phyloP scores from a whole-genome alignment of 2,888 invertebrate genomes.

The Acleris holmiana region DNA sequence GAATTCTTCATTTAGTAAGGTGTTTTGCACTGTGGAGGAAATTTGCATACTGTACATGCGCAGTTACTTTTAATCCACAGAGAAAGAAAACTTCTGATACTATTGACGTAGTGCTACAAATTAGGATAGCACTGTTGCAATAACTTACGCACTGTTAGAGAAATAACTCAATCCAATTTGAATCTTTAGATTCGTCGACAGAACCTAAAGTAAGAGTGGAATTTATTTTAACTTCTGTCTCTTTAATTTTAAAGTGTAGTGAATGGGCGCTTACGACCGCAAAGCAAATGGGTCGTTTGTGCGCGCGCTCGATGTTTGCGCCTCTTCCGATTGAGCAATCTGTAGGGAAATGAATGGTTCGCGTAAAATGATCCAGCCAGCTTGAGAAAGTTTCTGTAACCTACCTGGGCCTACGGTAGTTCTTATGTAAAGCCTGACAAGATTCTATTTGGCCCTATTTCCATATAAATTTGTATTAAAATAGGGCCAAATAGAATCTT shows the following conservation, averaged over 20 bases:
- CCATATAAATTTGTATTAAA: no score
- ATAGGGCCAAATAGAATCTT: no score
- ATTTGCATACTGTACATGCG: neutral
- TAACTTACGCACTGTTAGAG: neutral
- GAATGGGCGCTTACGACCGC: slow-evolving; percentile 15
- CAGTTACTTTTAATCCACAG: neutral
- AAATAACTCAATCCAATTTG: no score
- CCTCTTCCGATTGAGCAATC: slow-evolving; percentile 44
- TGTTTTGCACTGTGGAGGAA: neutral
- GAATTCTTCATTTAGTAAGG: slow-evolving; percentile 10
- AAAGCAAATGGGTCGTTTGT: slow-evolving; percentile 42
- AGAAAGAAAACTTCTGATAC: neutral
- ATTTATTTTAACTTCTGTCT: no score
- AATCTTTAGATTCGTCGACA: no score
- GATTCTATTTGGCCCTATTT: no score
- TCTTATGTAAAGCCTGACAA: no score
- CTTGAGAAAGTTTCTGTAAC: slow-evolving; percentile 14
- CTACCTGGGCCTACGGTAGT: neutral
- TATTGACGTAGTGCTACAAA: neutral
- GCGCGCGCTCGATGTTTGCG: slow-evolving; percentile 47
- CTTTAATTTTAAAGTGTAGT: neutral
- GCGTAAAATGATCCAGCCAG: slow-evolving; percentile 24
- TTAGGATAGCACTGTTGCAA: slow-evolving; percentile 17
- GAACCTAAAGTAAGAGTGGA: no score
- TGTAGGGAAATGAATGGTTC: slow-evolving; percentile 45